Evolutionary conservation across 2,797 vertebrate species (phyloP).

Genomic region (Intellagama lesueurii): DNA sequence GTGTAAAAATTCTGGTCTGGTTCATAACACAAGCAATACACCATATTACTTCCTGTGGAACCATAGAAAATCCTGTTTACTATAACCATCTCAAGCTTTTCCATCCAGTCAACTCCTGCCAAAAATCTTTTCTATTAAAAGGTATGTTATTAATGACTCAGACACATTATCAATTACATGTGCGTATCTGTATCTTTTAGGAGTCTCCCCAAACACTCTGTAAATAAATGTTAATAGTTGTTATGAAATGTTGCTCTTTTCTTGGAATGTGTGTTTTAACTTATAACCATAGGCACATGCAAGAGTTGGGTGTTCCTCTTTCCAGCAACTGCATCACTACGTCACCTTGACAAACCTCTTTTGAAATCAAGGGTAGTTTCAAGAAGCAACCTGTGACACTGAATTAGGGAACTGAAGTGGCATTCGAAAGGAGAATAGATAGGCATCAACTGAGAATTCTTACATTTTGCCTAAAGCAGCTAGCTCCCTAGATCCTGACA

Average conservation of each 20-base stretch:
- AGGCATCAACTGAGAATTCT: background rate
- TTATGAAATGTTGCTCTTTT: background rate
- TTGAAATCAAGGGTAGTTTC: background rate
- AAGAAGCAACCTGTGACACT: background rate
- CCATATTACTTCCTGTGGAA: slow-evolving; percentile 29
- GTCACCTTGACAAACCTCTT: background rate
- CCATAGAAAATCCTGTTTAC: slow-evolving; percentile 9
- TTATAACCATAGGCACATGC: background rate
- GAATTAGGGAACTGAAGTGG: background rate
- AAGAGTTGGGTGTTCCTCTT: background rate
- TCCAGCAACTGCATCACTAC: background rate
- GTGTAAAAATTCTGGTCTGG: background rate
- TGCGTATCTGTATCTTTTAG: background rate
- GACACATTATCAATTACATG: background rate
- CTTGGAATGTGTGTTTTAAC: background rate
- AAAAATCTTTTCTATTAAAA: background rate
- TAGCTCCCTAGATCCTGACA: slow-evolving; percentile 1
- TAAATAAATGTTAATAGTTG: background rate
- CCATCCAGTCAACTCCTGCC: background rate
- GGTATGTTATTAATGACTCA: background rate
- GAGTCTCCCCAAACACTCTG: background rate
- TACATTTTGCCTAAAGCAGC: background rate
- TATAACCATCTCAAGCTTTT: slow-evolving; percentile 19
- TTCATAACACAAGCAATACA: slow-evolving; percentile 12
- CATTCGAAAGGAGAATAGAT: background rate